A percentile compares a stretch with the other conserved stretches of the same genome.
These are phyloP conservation scores for Fratercula arctica DNA, from an alignment of 2,797 vertebrate genomes.

Conservation along the genomic window DNA sequence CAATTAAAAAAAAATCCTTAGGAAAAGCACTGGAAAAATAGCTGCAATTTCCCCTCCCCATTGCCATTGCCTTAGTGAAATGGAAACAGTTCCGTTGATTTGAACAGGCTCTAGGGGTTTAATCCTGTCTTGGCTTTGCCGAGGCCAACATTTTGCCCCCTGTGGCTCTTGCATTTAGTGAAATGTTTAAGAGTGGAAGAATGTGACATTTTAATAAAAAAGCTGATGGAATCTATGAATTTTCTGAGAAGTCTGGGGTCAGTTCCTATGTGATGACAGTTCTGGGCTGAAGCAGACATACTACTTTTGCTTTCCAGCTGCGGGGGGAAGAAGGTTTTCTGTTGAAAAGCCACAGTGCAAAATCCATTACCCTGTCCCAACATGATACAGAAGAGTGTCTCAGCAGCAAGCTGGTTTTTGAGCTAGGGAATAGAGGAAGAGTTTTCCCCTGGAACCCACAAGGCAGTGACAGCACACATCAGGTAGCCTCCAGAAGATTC, in stretches of 20 bases:
- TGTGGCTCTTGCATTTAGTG: not conserved
- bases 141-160: not conserved
- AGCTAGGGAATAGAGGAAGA: not conserved
- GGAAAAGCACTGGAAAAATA: not conserved
- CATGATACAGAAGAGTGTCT: not conserved
- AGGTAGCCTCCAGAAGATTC: not conserved
- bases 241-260: slow-evolving; percentile 31
- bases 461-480: not conserved
- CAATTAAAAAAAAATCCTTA: not conserved
- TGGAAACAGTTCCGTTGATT: not conserved
- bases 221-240: slow-evolving; percentile 1
- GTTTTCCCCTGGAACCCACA: not conserved
- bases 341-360: not conserved
- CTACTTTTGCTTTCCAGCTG: slow-evolving; percentile 18
- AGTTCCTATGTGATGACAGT: slow-evolving; percentile 7
- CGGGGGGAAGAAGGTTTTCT: not conserved
- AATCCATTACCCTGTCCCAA: not conserved
- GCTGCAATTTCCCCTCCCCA: not conserved
- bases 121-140: not conserved
- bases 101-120: not conserved
- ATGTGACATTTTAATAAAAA: slow-evolving; percentile 33
- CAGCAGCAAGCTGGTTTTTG: not conserved
- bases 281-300: slow-evolving; percentile 4
- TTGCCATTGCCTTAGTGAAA: not conserved
- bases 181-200: slow-evolving; percentile 28